phyloP scores from a whole-genome alignment of 2,113 vertebrate species.

The Corynorhinus townsendii region DNA sequence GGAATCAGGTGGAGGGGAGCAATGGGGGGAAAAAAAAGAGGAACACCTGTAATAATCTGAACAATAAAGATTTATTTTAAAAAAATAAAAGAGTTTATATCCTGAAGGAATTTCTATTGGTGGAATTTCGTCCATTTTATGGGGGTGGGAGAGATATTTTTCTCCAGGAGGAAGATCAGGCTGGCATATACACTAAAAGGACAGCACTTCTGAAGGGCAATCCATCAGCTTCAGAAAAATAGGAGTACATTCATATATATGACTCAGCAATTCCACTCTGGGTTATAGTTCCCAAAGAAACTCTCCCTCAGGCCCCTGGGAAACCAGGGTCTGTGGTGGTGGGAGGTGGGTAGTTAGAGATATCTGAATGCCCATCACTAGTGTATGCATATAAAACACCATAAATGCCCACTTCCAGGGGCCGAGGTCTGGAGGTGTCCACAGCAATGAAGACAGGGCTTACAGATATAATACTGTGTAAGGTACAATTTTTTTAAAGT shows the following conservation, averaged over 20 bases:
- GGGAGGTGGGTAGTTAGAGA: background rate
- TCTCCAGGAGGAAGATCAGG: background rate
- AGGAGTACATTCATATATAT: background rate
- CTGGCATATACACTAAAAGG: background rate
- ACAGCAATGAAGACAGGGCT: background rate
- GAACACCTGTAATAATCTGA: no score
- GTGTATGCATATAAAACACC: rapidly evolving
- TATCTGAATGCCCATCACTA: background rate
- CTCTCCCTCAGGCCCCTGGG: no score
- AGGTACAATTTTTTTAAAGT: background rate
- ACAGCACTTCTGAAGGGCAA: background rate
- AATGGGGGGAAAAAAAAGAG: no score
- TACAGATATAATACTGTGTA: background rate
- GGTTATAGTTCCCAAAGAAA: background rate
- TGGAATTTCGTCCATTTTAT: background rate
- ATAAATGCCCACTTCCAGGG: background rate
- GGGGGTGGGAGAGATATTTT: background rate
- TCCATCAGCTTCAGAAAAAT: background rate
- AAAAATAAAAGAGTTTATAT: no score
- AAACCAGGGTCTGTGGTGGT: background rate
- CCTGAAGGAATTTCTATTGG: background rate
- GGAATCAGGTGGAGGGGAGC: no score
- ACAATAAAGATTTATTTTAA: no score
- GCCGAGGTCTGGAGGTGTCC: background rate
- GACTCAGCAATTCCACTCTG: background rate